phyloP scores from a whole-genome alignment of 1,140 invertebrate species.

The Chlorops oryzae region DNA sequence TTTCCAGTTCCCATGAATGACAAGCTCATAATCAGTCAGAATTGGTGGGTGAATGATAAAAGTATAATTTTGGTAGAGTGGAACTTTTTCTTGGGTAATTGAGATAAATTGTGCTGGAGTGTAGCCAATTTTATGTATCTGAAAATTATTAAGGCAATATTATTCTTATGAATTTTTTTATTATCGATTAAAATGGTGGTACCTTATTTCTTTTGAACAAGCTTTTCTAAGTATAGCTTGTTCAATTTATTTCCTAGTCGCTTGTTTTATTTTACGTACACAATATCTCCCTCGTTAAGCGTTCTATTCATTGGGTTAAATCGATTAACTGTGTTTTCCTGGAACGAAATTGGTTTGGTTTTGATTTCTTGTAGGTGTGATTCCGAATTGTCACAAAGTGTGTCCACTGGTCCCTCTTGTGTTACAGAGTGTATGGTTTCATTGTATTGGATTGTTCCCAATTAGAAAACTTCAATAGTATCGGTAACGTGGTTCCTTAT shows the following conservation, averaged over 20 bases:
- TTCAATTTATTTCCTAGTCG: constrained; percentile 1
- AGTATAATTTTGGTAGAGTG: too few species aligned
- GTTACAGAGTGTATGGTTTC: neutral
- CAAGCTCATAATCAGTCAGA: too few species aligned
- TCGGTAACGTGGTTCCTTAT: constrained; percentile 1
- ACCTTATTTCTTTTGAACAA: neutral
- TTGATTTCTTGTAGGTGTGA: neutral
- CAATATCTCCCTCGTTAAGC: neutral
- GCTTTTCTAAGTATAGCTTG: neutral
- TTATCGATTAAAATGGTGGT: constrained; percentile 2
- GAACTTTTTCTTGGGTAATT: too few species aligned
- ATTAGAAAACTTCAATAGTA: neutral
- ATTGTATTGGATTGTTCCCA: neutral
- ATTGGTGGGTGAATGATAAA: too few species aligned
- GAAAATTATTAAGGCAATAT: too few species aligned
- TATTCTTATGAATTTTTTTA: constrained; percentile 9
- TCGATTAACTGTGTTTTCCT: neutral
- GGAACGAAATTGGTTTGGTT: neutral
- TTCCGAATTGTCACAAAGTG: neutral
- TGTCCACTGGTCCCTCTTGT: neutral
- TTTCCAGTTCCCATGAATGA: too few species aligned
- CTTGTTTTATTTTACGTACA: constrained; percentile 1
- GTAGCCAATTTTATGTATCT: too few species aligned
- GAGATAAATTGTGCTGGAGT: too few species aligned
- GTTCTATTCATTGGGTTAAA: neutral